Percentiles rank a stretch among this genome's conserved stretches.
Evolutionary conservation across 2,113 vertebrate species (phyloP).

Genomic region (Muntiacus reevesi): DNA sequence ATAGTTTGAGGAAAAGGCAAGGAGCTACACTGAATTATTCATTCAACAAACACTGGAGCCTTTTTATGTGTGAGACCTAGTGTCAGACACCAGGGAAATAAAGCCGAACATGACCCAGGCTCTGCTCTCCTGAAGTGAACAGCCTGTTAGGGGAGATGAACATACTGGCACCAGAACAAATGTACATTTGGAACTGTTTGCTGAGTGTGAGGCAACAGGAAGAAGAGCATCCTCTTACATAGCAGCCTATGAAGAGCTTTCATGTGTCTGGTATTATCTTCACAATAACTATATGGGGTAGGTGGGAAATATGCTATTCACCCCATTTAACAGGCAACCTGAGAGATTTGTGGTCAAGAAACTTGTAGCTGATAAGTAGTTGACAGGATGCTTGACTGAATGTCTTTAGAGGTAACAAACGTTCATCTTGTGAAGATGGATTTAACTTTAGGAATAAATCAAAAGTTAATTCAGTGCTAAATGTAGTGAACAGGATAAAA

Average conservation of each 20-base stretch:
- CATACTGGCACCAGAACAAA: not conserved
- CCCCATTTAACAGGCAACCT: not conserved
- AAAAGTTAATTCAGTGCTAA: constrained; percentile 16
- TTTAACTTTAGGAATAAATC: constrained; percentile 27
- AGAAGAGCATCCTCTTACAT: not conserved
- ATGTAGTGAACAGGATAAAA: not conserved
- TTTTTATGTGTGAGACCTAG: not conserved
- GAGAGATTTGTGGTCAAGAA: not conserved
- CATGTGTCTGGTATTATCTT: not conserved
- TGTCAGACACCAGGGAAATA: not conserved
- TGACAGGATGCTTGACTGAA: not conserved
- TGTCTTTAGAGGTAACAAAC: constrained; percentile 11
- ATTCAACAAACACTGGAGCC: not conserved
- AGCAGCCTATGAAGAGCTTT: not conserved
- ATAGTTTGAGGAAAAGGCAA: constrained; percentile 15
- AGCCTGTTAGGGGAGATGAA: not conserved
- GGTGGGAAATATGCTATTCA: not conserved
- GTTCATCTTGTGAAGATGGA: not conserved
- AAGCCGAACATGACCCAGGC: not conserved
- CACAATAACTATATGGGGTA: not conserved
- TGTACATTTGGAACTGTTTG: not conserved
- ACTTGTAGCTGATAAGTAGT: not conserved
- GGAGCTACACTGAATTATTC: not conserved
- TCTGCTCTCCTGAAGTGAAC: not conserved
- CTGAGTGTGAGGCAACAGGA: not conserved